Evolutionary conservation across 2,888 invertebrate species (phyloP).

Genomic region (Ditylenchus weischeri): DNA sequence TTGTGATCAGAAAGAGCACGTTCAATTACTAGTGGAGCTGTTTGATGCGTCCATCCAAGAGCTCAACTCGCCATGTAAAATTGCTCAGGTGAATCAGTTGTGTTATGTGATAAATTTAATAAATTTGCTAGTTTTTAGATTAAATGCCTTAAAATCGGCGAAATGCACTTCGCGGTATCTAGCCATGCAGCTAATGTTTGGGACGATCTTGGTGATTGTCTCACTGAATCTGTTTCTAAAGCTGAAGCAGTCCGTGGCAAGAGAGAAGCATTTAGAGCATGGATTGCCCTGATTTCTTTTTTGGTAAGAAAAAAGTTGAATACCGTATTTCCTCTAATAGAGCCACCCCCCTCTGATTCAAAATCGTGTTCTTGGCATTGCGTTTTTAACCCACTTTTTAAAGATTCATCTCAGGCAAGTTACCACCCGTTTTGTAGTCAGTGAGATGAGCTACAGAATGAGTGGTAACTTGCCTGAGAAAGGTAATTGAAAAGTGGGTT

Average conservation of each 20-base stretch:
- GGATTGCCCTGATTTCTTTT: constrained; percentile 51
- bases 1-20: constrained; percentile 47
- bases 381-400: too few relatives aligned
- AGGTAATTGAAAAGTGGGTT: too few relatives aligned
- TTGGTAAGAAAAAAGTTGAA: constrained; percentile 42
- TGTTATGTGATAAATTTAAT: constrained; percentile 17
- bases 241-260: constrained; percentile 53
- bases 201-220: constrained; percentile 53
- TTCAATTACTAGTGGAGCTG: constrained; percentile 43
- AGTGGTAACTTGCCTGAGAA: too few relatives aligned
- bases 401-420: too few relatives aligned
- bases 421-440: too few relatives aligned
- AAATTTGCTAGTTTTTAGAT: constrained; percentile 29
- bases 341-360: too few relatives aligned
- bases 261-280: constrained; percentile 54
- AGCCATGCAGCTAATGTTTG: constrained; percentile 49
- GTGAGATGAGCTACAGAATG: too few relatives aligned
- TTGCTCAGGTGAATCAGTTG: constrained; percentile 25
- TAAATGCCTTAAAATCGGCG: constrained; percentile 50
- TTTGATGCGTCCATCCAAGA: constrained; percentile 49
- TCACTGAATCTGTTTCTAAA: constrained; percentile 53
- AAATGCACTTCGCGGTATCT: constrained; percentile 47
- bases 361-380: too few relatives aligned
- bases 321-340: too few relatives aligned
- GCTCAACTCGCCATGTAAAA: constrained; percentile 46